phyloP scores from a whole-genome alignment of 2,113 vertebrate species.

The Balaeniceps rex region DNA sequence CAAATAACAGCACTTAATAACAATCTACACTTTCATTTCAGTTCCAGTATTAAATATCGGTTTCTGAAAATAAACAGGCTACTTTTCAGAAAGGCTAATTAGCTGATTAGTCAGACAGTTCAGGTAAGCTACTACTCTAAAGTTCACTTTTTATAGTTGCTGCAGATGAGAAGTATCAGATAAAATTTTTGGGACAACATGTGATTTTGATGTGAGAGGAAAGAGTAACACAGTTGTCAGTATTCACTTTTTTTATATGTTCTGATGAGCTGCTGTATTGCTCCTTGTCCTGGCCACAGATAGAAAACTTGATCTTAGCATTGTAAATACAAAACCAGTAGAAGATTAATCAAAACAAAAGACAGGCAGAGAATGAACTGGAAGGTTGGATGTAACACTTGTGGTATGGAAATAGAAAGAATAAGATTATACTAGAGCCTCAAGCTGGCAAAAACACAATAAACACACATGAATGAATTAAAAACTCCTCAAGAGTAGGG shows the following conservation, averaged over 20 bases:
- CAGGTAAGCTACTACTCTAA: background rate
- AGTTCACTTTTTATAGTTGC: background rate
- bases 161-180: background rate
- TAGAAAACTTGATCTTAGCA: background rate
- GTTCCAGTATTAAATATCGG: background rate
- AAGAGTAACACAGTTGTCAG: background rate
- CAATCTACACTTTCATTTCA: background rate
- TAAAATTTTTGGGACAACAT: background rate
- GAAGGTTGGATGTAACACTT: background rate
- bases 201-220: background rate
- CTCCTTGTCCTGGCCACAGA: background rate
- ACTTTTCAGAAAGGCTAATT: background rate
- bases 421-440: background rate
- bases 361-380: background rate
- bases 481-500: background rate
- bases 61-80: background rate
- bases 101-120: background rate
- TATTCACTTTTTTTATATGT: background rate
- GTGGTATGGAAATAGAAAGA: background rate
- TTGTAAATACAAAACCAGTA: background rate
- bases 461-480: background rate
- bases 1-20: background rate
- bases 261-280: background rate
- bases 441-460: background rate
- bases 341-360: background rate